Percentiles rank a stretch among this genome's conserved stretches.
phyloP scores from a whole-genome alignment of 1,140 invertebrate genomes.

The Dendroctonus ponderosae region DNA sequence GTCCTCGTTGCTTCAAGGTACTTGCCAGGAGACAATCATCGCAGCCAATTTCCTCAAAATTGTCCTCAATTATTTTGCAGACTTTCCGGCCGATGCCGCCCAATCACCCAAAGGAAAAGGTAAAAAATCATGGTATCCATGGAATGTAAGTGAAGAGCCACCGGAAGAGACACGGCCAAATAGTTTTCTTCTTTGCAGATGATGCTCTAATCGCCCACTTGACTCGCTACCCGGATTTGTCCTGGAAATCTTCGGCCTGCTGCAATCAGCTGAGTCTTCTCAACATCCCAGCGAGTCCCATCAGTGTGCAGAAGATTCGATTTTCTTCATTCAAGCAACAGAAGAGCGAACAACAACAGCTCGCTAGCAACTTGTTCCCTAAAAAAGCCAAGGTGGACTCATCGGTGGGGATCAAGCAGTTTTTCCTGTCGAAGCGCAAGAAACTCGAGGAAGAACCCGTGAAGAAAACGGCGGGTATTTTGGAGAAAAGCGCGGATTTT shows the following conservation, averaged over 20 bases:
- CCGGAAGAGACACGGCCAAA: slow-evolving; percentile 17
- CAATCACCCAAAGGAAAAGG: slow-evolving; percentile 2
- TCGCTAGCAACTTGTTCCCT: slow-evolving; percentile 1
- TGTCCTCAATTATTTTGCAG: neutral
- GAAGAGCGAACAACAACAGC: too few relatives aligned
- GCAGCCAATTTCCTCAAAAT: too few relatives aligned
- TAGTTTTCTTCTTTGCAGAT: slow-evolving; percentile 27
- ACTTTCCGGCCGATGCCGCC: neutral
- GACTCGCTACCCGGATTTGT: too few relatives aligned
- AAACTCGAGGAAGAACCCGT: neutral
- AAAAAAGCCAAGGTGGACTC: slow-evolving; percentile 13
- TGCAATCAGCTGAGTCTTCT: too few relatives aligned
- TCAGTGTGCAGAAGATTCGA: neutral
- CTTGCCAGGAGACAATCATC: too few relatives aligned
- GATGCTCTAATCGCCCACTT: neutral
- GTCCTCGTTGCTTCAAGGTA: neutral
- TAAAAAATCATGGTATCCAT: slow-evolving; percentile 6
- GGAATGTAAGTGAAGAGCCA: slow-evolving; percentile 20
- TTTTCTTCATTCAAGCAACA: neutral
- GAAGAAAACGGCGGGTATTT: neutral
- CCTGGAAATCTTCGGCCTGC: too few relatives aligned
- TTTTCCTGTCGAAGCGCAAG: neutral
- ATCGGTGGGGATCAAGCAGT: neutral
- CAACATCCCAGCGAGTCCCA: too few relatives aligned
- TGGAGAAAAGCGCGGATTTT: neutral